Evolutionary conservation across 2,113 vertebrate species (phyloP).

Genomic region (Maccullochella peelii): DNA sequence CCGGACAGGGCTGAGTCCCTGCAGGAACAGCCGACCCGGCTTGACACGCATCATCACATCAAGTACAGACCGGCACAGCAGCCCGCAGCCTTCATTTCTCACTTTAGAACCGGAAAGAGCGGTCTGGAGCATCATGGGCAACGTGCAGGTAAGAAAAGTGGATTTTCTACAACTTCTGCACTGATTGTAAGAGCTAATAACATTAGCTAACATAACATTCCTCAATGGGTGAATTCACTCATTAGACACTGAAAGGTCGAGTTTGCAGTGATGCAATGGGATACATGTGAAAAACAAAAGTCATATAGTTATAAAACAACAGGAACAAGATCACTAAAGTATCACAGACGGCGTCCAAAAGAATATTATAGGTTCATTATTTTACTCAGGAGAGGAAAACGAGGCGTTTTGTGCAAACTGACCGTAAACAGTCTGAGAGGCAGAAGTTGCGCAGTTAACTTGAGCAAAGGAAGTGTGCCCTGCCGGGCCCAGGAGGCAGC

Average conservation of each 20-base stretch:
- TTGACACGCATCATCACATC: slow-evolving; percentile 31
- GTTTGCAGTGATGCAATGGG: background rate
- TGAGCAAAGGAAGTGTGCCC: background rate
- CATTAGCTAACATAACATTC: background rate
- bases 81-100: background rate
- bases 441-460: slow-evolving; percentile 42
- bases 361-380: rapidly evolving
- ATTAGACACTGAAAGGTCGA: background rate
- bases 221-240: background rate
- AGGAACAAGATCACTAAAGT: background rate
- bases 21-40: slow-evolving; percentile 23
- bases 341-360: background rate
- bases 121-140: slow-evolving; percentile 74
- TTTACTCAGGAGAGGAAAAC: background rate
- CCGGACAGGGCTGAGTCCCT: slow-evolving; percentile 55
- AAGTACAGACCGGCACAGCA: background rate
- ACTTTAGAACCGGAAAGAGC: background rate
- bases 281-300: background rate
- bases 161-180: background rate
- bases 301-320: too few relatives aligned
- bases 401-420: background rate
- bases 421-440: background rate
- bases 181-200: background rate
- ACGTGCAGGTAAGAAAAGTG: slow-evolving; percentile 80
- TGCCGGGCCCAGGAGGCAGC: slow-evolving; percentile 7